Percentiles rank a stretch among this genome's conserved stretches.
Conservation (phyloP, 2,113 vertebrate genomes). For the Galeopterus variegatus region DNA sequence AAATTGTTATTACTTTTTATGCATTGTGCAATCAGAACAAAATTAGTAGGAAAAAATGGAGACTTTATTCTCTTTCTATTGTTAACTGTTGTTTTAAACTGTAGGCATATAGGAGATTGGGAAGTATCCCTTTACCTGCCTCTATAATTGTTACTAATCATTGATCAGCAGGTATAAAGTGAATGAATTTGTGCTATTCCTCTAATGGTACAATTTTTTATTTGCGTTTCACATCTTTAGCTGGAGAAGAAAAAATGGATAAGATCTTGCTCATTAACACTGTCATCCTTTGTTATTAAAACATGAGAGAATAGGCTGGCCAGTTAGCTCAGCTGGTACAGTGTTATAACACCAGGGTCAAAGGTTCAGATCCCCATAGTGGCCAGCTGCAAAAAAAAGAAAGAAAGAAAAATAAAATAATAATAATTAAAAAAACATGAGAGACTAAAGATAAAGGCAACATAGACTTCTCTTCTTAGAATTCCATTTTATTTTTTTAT, state of each 20-base stretch:
- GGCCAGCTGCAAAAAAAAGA: no score
- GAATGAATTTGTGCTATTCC: slow-evolving; percentile 73
- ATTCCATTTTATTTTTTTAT: slow-evolving; percentile 29
- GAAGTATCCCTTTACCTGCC: slow-evolving; percentile 85
- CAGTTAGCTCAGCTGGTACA: no score
- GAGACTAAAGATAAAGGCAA: slow-evolving; percentile 44
- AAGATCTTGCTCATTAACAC: slow-evolving; percentile 60
- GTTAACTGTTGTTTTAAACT: slow-evolving; percentile 73
- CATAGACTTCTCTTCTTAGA: background rate
- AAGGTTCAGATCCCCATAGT: no score
- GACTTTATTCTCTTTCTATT: slow-evolving; percentile 72
- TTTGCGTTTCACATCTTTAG: slow-evolving; percentile 77
- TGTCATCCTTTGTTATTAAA: slow-evolving; percentile 68
- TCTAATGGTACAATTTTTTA: slow-evolving; percentile 53
- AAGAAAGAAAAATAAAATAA: no score
- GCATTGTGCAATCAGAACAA: slow-evolving; percentile 70
- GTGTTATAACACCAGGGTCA: no score
- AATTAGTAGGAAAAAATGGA: slow-evolving; percentile 73
- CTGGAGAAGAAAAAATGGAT: slow-evolving; percentile 58
- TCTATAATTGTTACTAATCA: slow-evolving; percentile 82
- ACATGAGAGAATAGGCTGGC: no score
- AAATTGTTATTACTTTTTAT: slow-evolving; percentile 65
- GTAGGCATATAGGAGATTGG: slow-evolving; percentile 76
- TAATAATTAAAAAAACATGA: background rate
- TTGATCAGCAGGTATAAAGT: slow-evolving; percentile 79